Evolutionary conservation across 1,140 invertebrate species (phyloP), one percentile per base, ranked within the genome.

Genomic region (Hylaeus volcanicus): DNA sequence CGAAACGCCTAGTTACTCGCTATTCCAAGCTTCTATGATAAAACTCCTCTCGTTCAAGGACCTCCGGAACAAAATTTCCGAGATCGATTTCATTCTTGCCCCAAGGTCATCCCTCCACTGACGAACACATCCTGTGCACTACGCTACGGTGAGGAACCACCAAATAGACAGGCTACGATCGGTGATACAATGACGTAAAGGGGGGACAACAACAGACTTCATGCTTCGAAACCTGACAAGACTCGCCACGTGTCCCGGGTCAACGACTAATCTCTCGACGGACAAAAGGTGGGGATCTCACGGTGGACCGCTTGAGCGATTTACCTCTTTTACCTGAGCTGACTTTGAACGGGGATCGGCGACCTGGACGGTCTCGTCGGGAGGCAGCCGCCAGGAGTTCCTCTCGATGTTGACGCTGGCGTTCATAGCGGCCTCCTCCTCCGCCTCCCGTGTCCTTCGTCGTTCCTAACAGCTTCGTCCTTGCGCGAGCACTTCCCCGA

Each of bases 281-380:
- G 63, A 51, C 56, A n/a, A 4, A 43, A 26, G 26, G 26, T 41
- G 65, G 70, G 60, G 12, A 73, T 56, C 51, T 48, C 51, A 68
- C 77, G 71, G 15, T 39, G 85, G 74, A 68, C 63, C 53, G 84
- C 81, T 74, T 65, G 85, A 87, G 85, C 86, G 75, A 86, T 85
- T 88, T 87, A 90, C 86, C 83, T 89, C 88, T 88, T 91, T 92
- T 92, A 94, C 94, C 94, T 95, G 96, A 88, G 95, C 95, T 92
- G 96, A 96, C 91, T 97, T 97, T 90, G 95, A 95, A 93, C 97
- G 96, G 86, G 96, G 96, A 94, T 97, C 96, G 93, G 96, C 96
- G 91, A 97, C 97, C 93, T 97, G 97, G 86, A 97, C 95, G 85
- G 97, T 97, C 94, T 97, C 97, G 94, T 97, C 97, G 86, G 96